Conservation (phyloP, 2,113 vertebrate species). For the Scortum barcoo region DNA sequence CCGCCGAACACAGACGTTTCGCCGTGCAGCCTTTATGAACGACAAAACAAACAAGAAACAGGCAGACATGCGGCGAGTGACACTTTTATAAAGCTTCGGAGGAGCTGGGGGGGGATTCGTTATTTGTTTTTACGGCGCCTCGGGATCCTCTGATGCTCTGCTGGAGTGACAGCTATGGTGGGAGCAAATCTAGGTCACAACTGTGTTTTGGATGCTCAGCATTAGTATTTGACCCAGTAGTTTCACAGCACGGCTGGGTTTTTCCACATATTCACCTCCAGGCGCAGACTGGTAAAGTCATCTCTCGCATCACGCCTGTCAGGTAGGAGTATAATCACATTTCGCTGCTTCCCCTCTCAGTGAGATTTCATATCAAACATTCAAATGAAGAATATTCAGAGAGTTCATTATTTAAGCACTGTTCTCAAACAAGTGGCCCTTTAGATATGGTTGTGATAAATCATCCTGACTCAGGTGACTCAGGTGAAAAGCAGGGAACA, state of each 20-base stretch:
- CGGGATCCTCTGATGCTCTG: slow-evolving; percentile 35
- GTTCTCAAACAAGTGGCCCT: background rate
- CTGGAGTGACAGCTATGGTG: slow-evolving; percentile 37
- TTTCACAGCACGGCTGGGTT: slow-evolving; percentile 16
- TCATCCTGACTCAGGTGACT: background rate
- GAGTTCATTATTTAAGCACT: background rate
- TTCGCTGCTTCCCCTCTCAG: background rate
- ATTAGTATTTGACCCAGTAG: slow-evolving; percentile 34
- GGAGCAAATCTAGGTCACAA: slow-evolving; percentile 54
- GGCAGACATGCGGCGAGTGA: slow-evolving; percentile 26
- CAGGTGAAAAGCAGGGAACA: background rate
- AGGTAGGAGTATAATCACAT: background rate
- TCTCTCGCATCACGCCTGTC: background rate
- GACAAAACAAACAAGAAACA: slow-evolving; percentile 51
- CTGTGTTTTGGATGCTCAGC: slow-evolving; percentile 39
- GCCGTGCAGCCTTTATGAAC: background rate
- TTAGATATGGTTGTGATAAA: background rate
- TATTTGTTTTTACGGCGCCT: slow-evolving; percentile 23
- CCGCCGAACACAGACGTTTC: background rate
- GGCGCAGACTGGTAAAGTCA: background rate
- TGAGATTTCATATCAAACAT: background rate
- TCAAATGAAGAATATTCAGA: slow-evolving; percentile 19
- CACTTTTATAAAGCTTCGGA: background rate
- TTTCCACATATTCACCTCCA: slow-evolving; percentile 4
- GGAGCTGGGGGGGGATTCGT: slow-evolving; percentile 12